Conservation (phyloP, 2,888 invertebrate species). For the Horisme vitalbata region DNA sequence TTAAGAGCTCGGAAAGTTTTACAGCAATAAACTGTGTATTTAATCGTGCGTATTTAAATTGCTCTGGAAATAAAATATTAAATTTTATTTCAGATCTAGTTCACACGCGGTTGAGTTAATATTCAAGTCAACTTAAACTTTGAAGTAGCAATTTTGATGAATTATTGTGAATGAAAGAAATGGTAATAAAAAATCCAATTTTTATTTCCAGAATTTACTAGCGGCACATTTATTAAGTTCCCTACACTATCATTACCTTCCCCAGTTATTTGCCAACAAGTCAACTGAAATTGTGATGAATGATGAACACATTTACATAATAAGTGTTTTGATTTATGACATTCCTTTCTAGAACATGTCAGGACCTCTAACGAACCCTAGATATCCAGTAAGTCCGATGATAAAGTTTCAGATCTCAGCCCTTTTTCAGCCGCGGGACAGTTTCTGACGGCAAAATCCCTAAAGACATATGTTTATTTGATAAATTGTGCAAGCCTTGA, state of each 20-base stretch:
- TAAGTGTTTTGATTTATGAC: slow-evolving; percentile 17
- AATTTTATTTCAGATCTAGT: no score
- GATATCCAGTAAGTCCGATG: slow-evolving; percentile 23
- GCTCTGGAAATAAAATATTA: neutral
- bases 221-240: no score
- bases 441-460: slow-evolving; percentile 26
- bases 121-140: no score
- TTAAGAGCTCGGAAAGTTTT: slow-evolving; percentile 17
- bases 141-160: no score
- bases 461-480: slow-evolving; percentile 28
- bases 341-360: neutral
- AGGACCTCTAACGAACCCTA: slow-evolving; percentile 11
- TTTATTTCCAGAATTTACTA: no score
- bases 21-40: slow-evolving; percentile 6
- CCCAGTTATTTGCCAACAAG: no score
- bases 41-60: slow-evolving; percentile 12
- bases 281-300: no score
- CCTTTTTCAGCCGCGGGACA: slow-evolving; percentile 25
- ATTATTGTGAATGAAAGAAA: no score
- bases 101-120: no score
- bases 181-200: no score
- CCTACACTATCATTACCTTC: no score
- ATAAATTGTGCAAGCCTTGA: slow-evolving; percentile 23
- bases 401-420: slow-evolving; percentile 23
- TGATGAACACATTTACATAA: neutral